Percentiles rank a stretch among this genome's conserved stretches.
phyloP scores from a whole-genome alignment of 1,140 invertebrate species.

The Papilio glaucus region DNA sequence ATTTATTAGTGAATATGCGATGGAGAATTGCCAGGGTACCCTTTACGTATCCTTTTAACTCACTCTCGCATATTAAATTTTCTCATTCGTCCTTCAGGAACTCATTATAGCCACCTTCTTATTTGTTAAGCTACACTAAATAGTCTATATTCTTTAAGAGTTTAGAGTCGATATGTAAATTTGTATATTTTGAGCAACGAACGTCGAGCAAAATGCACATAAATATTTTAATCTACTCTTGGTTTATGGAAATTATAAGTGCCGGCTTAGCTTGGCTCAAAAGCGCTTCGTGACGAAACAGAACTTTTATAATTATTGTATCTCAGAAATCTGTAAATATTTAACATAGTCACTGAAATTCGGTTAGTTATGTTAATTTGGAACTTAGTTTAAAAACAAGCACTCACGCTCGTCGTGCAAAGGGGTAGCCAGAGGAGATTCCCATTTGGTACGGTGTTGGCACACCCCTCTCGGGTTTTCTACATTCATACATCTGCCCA shows the following conservation, averaged over 20 bases:
- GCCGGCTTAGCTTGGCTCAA: background rate
- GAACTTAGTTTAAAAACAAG: too few species aligned
- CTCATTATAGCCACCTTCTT: too few species aligned
- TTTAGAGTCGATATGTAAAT: background rate
- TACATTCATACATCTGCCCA: too few species aligned
- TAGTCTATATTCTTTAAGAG: background rate
- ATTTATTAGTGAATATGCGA: too few species aligned
- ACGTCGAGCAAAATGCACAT: background rate
- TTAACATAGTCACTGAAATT: background rate
- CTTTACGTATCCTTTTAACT: too few species aligned
- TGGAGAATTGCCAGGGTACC: too few species aligned
- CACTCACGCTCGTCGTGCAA: too few species aligned
- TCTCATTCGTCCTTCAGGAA: too few species aligned
- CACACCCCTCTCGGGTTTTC: too few species aligned
- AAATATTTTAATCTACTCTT: conserved; percentile 5
- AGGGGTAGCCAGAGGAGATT: background rate
- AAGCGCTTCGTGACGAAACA: background rate
- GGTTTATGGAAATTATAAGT: conserved; percentile 5
- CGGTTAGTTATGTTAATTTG: too few species aligned
- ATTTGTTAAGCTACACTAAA: background rate
- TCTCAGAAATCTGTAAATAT: background rate
- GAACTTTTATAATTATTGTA: conserved; percentile 10
- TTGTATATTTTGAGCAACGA: background rate
- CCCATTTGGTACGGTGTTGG: background rate
- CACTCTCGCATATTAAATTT: too few species aligned